Percentiles rank a stretch among this genome's conserved stretches.
phyloP scores from a whole-genome alignment of 1,140 invertebrate species.

The Pissodes strobi region DNA sequence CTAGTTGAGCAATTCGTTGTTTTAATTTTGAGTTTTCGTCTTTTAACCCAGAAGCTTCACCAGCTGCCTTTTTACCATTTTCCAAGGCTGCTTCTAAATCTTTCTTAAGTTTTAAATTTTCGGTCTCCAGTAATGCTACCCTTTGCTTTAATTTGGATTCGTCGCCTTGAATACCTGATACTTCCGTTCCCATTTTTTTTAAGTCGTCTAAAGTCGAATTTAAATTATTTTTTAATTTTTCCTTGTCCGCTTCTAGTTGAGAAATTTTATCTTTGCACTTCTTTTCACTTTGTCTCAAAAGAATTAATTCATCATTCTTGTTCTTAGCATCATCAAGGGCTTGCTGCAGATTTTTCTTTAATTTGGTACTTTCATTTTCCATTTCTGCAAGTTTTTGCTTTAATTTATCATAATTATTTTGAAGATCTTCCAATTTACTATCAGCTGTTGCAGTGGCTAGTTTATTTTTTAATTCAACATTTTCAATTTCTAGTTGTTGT shows the following conservation, averaged over 20 bases:
- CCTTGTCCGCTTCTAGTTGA: constrained; percentile 36
- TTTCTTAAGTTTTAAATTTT: constrained; percentile 27
- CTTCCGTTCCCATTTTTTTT: constrained; percentile 35
- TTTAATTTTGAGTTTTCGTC: constrained; percentile 30
- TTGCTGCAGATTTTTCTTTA: constrained; percentile 30
- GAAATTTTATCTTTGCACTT: constrained; percentile 18
- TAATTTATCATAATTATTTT: constrained; percentile 9
- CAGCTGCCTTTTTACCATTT: constrained; percentile 9
- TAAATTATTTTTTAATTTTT: constrained; percentile 25
- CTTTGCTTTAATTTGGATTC: constrained; percentile 32
- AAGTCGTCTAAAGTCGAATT: constrained; percentile 28
- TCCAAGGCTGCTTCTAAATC: constrained; percentile 26
- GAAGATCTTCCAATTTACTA: constrained; percentile 5
- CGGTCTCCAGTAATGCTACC: constrained; percentile 17
- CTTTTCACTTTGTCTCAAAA: constrained; percentile 1
- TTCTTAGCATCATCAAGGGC: constrained; percentile 17
- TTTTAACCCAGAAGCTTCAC: constrained; percentile 10
- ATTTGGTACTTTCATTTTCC: constrained; percentile 32
- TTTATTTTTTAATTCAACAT: constrained; percentile 13
- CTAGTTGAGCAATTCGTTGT: constrained; percentile 25
- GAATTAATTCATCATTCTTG: constrained; percentile 11
- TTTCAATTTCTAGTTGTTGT: constrained; percentile 29
- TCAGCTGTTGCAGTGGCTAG: background rate
- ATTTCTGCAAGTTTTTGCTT: constrained; percentile 20
- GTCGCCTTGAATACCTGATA: constrained; percentile 20